phyloP scores from a whole-genome alignment of 2,797 vertebrate genomes.

The Potorous gilbertii region DNA sequence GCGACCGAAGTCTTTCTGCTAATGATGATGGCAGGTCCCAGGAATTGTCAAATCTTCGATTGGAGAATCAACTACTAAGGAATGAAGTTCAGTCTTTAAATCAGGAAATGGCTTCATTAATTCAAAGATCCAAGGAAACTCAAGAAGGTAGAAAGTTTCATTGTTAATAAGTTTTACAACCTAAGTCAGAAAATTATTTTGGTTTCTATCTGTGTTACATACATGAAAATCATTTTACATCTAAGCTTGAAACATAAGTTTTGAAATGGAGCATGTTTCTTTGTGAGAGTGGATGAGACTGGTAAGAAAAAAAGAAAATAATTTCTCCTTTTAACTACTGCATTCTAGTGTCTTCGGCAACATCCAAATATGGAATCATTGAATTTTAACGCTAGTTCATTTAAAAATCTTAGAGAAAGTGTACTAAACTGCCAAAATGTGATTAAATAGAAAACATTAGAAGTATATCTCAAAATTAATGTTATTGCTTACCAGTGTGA shows the following conservation, averaged over 20 bases:
- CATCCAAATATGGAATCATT: neutral
- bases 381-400: neutral
- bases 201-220: neutral
- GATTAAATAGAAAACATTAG: neutral
- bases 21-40: conserved; percentile 86
- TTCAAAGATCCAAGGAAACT: conserved; percentile 95
- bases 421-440: neutral
- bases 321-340: neutral
- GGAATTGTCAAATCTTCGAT: conserved; percentile 94
- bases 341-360: neutral
- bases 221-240: neutral
- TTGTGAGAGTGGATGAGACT: neutral
- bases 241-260: neutral
- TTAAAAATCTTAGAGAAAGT: neutral
- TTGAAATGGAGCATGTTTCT: neutral
- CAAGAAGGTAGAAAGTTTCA: conserved; percentile 89
- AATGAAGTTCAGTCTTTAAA: conserved; percentile 97
- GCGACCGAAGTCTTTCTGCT: conserved; percentile 78
- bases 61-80: conserved; percentile 97
- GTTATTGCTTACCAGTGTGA: neutral
- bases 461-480: neutral
- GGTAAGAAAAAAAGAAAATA: neutral
- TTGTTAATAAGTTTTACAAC: neutral
- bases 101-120: conserved; percentile 96
- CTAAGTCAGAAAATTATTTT: neutral